A percentile compares a stretch with the other conserved stretches of the same genome.
Conservation (phyloP, 2,888 invertebrate genomes). For the Eupithecia inturbata region DNA sequence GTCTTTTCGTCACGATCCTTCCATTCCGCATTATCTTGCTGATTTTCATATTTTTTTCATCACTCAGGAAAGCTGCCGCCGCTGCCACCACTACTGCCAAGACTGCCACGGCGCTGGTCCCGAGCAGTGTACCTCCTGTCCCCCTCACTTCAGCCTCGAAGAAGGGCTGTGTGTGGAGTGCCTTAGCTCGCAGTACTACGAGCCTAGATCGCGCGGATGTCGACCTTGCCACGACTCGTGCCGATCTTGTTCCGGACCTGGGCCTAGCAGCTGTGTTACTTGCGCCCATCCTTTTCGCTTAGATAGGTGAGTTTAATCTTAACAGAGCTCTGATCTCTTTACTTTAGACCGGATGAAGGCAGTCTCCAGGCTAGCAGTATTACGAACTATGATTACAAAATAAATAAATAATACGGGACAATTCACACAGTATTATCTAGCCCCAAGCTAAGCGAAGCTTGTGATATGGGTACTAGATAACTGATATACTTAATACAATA, state of each 20-base stretch:
- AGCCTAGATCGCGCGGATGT: conserved; percentile 87
- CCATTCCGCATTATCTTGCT: too few relatives aligned
- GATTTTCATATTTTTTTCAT: background rate
- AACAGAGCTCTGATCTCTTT: conserved; percentile 86
- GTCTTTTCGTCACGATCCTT: too few relatives aligned
- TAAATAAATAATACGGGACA: too few relatives aligned
- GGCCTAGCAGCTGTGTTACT: conserved; percentile 88
- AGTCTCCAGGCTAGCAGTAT: too few relatives aligned
- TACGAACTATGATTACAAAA: too few relatives aligned
- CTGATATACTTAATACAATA: too few relatives aligned
- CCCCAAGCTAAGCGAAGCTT: too few relatives aligned
- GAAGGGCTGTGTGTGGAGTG: conserved; percentile 90
- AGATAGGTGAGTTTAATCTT: conserved; percentile 79
- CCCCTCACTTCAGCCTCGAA: conserved; percentile 88
- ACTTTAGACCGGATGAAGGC: conserved; percentile 88
- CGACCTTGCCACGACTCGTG: conserved; percentile 88
- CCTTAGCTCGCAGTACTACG: conserved; percentile 89
- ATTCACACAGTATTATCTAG: too few relatives aligned
- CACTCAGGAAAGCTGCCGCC: conserved; percentile 84
- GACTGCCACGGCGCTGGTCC: conserved; percentile 93
- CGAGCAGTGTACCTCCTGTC: conserved; percentile 89
- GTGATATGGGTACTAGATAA: too few relatives aligned
- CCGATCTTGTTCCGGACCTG: conserved; percentile 88
- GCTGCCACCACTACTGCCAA: conserved; percentile 94
- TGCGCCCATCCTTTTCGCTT: conserved; percentile 88